Base-by-base conservation (phyloP, 2,113 vertebrate genomes). In the Chamaetylas fuelleborni region DNA sequence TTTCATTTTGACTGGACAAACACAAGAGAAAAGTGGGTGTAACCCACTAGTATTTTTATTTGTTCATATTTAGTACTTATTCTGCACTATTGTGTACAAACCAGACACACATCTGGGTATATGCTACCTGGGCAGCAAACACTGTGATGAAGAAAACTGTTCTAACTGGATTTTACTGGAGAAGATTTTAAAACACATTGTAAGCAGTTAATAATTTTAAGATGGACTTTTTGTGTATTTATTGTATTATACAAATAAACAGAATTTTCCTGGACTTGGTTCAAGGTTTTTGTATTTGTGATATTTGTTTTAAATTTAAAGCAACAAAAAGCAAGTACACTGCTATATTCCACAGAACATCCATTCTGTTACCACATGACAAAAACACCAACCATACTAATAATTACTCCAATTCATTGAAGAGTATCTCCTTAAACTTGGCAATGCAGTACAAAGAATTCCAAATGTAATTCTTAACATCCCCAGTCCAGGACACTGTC, bases 361-460 rank as follows among this genome's bases (percentile, higher is more conserved):
- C 76, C 64, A 69, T 66, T 86, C 62, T 71, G 54, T 86, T 90
- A 81, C 90, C 5, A 3, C 60, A 86, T 36, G 78, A 82, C 91
- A 95, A 93, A 72, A 93, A 19, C 76, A 77, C 34, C 10, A 12
- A 80, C 65, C 79, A 74, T 29, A 83, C 71, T 53, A 95, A 93
- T 89, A 94, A 81, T 88, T 42, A 53, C 66, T 57, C 61, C 78
- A 90, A 84, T 78, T 92, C 85, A 77, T 56, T 95, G 88, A 93
- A 77, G 71, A 88, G 19, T 64, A 88, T 86, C 88, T 93, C 92
- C 86, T 86, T 74, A 57, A 92, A 80, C 73, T 92, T 85, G 72
- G 81, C 89, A 94, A 29, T 43, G 36, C 69, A 87, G 34, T 50
- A 88, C 69, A 95, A 83, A 91, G 83, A 96, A 96, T 94, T 96